These are phyloP conservation scores for Campylorhamphus procurvoides DNA, from an alignment of 2,113 vertebrate species.

Conservation along the genomic window DNA sequence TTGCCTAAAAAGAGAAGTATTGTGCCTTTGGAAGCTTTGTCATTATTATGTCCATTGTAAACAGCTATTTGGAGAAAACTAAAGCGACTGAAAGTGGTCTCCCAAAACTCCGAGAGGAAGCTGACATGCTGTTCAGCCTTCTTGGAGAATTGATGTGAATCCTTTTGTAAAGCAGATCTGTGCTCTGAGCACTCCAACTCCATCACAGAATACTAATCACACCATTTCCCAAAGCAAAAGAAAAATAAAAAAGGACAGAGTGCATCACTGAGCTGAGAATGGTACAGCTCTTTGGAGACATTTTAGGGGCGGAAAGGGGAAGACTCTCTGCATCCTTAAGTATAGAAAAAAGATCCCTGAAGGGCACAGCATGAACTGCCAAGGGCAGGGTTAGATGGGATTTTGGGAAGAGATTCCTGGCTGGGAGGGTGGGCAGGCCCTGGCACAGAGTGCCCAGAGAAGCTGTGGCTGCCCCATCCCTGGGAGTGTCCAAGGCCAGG, in stretches of 20 bases:
- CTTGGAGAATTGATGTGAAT: slow-evolving; percentile 49
- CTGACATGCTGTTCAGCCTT: slow-evolving; percentile 39
- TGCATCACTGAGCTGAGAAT: neutral
- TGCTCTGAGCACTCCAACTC: slow-evolving; percentile 37
- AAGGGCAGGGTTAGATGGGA: neutral
- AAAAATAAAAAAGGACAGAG: neutral
- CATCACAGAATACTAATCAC: slow-evolving; percentile 52
- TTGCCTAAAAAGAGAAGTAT: neutral
- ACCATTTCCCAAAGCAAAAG: slow-evolving; percentile 20
- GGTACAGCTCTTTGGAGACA: neutral
- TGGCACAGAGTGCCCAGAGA: neutral
- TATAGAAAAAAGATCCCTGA: neutral
- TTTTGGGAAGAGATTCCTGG: neutral
- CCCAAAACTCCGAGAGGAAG: slow-evolving; percentile 33
- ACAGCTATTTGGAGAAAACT: slow-evolving; percentile 18
- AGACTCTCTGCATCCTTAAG: neutral
- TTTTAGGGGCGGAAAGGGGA: neutral
- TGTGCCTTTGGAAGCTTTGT: slow-evolving; percentile 9
- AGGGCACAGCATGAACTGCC: neutral
- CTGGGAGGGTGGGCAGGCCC: neutral
- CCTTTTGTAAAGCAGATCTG: slow-evolving; percentile 52
- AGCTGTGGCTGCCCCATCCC: neutral
- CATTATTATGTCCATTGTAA: slow-evolving; percentile 22
- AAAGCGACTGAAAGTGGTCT: slow-evolving; percentile 24
- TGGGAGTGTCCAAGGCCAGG: neutral